These are phyloP conservation scores for Labroides dimidiatus DNA, from an alignment of 2,797 vertebrate genomes.

Conservation along the genomic window DNA sequence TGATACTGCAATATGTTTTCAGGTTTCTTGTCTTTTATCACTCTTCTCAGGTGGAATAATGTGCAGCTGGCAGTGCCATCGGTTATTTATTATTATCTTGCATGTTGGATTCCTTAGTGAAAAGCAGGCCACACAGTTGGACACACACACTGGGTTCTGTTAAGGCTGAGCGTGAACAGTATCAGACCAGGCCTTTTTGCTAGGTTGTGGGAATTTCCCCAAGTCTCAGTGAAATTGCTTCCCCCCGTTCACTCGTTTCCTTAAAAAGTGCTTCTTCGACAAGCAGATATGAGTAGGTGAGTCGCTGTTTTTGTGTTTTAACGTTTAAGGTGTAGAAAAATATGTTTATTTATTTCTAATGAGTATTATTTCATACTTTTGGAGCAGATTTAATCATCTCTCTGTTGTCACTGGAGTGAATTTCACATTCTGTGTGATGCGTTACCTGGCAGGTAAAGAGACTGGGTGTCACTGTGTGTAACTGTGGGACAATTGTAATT, in stretches of 20 bases:
- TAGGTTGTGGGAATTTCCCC: conserved; percentile 87
- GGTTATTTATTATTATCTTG: not conserved
- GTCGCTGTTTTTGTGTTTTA: conserved; percentile 76
- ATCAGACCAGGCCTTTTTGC: conserved; percentile 75
- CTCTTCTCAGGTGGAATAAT: conserved; percentile 13
- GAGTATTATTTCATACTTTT: not conserved
- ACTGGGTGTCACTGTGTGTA: conserved; percentile 3
- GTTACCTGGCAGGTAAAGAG: conserved; percentile 16
- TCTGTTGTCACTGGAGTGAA: conserved; percentile 12
- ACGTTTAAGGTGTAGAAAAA: conserved; percentile 40
- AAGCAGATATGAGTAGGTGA: conserved; percentile 82
- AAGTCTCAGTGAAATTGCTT: conserved; percentile 80
- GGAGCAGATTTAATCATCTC: conserved; percentile 2
- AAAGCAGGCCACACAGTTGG: conserved; percentile 67
- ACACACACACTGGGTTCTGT: conserved; percentile 70
- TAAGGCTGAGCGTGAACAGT: conserved; percentile 73
- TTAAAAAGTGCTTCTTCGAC: conserved; percentile 83
- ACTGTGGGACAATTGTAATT: not conserved
- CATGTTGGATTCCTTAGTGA: conserved; percentile 25
- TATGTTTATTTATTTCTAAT: conserved; percentile 3
- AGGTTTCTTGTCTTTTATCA: conserved; percentile 6
- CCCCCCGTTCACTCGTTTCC: conserved; percentile 83
- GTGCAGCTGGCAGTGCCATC: conserved; percentile 8
- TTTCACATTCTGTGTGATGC: conserved; percentile 10
- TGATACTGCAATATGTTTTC: not conserved